phyloP scores from a whole-genome alignment of 2,797 vertebrate genomes.

The Merluccius polli region DNA sequence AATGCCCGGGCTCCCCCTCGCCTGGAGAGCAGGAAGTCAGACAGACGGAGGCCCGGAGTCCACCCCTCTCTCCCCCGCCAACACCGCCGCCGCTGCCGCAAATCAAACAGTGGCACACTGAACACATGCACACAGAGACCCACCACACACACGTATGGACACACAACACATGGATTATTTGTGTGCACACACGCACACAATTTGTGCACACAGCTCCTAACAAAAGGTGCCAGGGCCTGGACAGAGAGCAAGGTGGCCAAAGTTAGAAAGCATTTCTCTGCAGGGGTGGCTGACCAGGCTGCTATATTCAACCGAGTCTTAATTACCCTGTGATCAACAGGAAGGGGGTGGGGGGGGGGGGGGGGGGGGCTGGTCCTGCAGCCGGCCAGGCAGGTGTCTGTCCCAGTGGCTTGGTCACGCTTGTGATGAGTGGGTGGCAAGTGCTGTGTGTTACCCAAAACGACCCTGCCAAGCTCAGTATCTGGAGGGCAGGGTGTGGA shows the following conservation, averaged over 20 bases:
- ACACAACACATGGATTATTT: slow-evolving; percentile 23
- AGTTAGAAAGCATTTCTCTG: background rate
- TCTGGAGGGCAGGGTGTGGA: too few relatives aligned
- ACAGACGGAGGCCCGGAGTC: slow-evolving; percentile 57
- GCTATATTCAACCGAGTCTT: background rate
- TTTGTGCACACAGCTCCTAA: slow-evolving; percentile 24
- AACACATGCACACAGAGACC: slow-evolving; percentile 14
- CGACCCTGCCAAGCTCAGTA: too few relatives aligned
- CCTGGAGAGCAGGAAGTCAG: slow-evolving; percentile 52
- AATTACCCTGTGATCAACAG: background rate
- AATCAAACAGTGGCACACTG: slow-evolving; percentile 34
- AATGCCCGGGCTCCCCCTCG: slow-evolving; percentile 67
- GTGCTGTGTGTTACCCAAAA: too few relatives aligned
- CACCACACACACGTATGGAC: slow-evolving; percentile 1
- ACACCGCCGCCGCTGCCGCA: slow-evolving; percentile 39
- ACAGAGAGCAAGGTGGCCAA: background rate
- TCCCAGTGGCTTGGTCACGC: background rate
- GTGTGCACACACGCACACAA: background rate
- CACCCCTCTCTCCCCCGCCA: slow-evolving; percentile 48
- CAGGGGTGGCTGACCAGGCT: background rate
- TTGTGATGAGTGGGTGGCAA: too few relatives aligned
- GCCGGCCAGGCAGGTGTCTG: background rate
- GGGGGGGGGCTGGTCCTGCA: background rate
- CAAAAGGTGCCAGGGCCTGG: background rate
- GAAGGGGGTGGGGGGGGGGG: background rate